Base-by-base conservation (phyloP, 92 coral and sea anemone genomes). In the Palythoa grandiflora region DNA sequence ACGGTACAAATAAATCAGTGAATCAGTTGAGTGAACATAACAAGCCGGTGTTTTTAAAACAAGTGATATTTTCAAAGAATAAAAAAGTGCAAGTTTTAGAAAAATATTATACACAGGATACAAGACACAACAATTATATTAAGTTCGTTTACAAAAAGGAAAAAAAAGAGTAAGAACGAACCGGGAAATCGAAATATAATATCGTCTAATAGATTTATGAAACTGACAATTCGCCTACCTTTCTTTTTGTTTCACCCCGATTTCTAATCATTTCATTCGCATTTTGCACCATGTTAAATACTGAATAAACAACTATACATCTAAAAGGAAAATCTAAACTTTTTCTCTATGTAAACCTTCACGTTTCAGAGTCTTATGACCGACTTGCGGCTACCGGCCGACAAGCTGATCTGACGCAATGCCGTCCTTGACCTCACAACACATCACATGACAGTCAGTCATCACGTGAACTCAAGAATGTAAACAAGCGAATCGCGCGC, bases 401-500 rank as follows among this genome's bases (percentile, higher is more conserved):
- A 1, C 9, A 2, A 10, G 16, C 8, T 19, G 12, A 70, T 14
- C 40, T 35, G 38, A 14, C 40, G 17, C 65, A 44, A 44, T 44
- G 10, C 13, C 17, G 6, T 28, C 28, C 28, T 17, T 78, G 83
- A 38, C 71, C 83, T 54, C 21, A 1, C 48, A 16, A 7, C 21
- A 38, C 83, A 39, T 78, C 83, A 78, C 83, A 78, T 78, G 83
- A 78, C 83, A 57, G 71, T 78, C 83, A 52, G 11, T 21, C 59
- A 44, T 44, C 50, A 44, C 50, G 50, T 44, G 50, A 3, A 44
- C 6, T 44, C 50, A 8, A 44, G 6, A 44, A 5, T 44, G 50
- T 44, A 44, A 44, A 44, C 50, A 44, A 4, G 7, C 5, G 7
- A 44, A 5, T 8, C 50, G 50, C 50, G 50, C 50, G 50, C 7